Base-by-base conservation (phyloP, 1,140 invertebrate species). In the Hylaeus anthracinus region DNA sequence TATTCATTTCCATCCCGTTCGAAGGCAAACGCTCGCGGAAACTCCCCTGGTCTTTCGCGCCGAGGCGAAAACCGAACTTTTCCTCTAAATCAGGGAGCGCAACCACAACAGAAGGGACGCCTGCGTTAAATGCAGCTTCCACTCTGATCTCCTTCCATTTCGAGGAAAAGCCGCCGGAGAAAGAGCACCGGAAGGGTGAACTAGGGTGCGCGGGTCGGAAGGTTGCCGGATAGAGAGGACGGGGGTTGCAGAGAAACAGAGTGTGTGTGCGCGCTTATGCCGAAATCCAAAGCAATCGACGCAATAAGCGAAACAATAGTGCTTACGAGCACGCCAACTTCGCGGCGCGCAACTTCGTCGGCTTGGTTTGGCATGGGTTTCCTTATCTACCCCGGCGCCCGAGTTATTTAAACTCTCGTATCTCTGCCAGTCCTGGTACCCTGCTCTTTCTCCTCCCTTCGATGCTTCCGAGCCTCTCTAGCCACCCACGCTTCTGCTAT, bases 221-320 rank as follows among this genome's bases (percentile, higher is more conserved):
- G 51, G 43, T 10, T 14, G 81, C 10, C 41, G 72, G 79, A 78
- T 65, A 63, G 64, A 67, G 51, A 43, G 72, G n/a, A 10, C 45
- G 37, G 15, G 8, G 15, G 5, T 3, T 39, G 12, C 56, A 58
- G 56, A 64, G 70, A 53, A 48, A 66, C 37, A 64, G 48, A 61
- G 55, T 39, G 65, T n/a, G 69, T 26, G 74, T 73, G 48, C 5
- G 43, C 71, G 86, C 80, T 85, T 87, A 87, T 82, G 82, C 80
- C 83, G 80, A 88, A 79, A 85, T 85, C 74, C 76, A 84, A 89
- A 87, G 87, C 85, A 82, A 90, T 90, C 82, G 85, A 74, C 74
- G 86, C 88, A 88, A 87, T 87, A 86, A 89, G 78, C 83, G 86
- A 90, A 88, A 89, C 87, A 89, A 90, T 89, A 85, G 89, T 87